Conservation (phyloP, 2,113 vertebrate species). For the Dasypus novemcinctus region DNA sequence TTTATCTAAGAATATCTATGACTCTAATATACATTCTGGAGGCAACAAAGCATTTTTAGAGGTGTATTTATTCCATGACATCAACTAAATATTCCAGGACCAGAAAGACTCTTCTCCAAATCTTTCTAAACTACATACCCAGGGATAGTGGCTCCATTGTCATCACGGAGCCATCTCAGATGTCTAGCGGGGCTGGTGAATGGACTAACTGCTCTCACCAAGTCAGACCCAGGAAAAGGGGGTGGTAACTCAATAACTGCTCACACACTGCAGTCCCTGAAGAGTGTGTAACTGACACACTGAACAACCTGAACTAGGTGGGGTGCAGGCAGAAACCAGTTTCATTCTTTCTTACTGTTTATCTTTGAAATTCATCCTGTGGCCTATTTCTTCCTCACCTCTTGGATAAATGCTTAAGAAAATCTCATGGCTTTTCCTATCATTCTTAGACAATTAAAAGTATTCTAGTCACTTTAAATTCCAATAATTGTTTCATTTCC, state of each 20-base stretch:
- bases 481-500: constrained; percentile 18
- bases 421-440: background rate
- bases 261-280: no score
- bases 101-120: background rate
- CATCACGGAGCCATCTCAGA: accelerated
- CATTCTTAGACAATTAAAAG: background rate
- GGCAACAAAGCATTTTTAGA: background rate
- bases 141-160: background rate
- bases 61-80: background rate
- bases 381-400: background rate
- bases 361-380: background rate
- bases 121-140: background rate
- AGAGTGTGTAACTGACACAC: accelerated
- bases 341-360: background rate
- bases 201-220: background rate
- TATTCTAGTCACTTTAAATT: background rate
- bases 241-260: background rate
- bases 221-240: background rate
- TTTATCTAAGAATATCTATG: background rate
- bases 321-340: background rate
- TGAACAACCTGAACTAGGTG: background rate
- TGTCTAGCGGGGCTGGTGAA: background rate
- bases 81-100: background rate
- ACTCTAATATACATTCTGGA: background rate
- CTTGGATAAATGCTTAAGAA: background rate